Conservation (phyloP, 2,113 vertebrate species). For the Zapus hudsonius region DNA sequence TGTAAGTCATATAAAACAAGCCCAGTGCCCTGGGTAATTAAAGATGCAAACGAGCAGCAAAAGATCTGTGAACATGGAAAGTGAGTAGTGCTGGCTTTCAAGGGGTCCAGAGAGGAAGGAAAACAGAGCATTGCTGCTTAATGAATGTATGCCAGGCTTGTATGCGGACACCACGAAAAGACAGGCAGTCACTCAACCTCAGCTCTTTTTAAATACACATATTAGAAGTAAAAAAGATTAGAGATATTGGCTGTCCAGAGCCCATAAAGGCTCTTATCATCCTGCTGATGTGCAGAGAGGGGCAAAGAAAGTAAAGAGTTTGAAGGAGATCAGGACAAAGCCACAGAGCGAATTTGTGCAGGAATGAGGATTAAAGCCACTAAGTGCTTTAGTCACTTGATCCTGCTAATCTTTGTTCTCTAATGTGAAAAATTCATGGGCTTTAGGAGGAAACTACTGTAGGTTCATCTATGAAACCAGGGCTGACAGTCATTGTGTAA, state of each 20-base stretch:
- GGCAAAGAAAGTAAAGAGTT: constrained; percentile 59
- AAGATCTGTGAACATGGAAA: constrained; percentile 43
- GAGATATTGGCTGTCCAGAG: constrained; percentile 48
- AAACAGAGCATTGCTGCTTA: not conserved
- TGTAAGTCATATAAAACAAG: constrained; percentile 76
- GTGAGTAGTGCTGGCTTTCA: constrained; percentile 21
- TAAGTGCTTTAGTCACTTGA: constrained; percentile 75
- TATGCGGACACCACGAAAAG: not conserved
- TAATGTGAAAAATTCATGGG: constrained; percentile 73
- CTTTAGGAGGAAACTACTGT: constrained; percentile 54
- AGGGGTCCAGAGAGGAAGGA: not conserved
- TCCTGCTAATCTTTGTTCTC: constrained; percentile 78
- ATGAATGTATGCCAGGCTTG: constrained; percentile 5
- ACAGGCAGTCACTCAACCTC: constrained; percentile 18
- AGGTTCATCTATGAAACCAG: constrained; percentile 53
- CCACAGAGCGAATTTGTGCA: constrained; percentile 66
- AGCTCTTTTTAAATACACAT: not conserved
- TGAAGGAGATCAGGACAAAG: constrained; percentile 69
- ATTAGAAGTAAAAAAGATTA: constrained; percentile 44
- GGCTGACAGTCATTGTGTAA: constrained; percentile 58
- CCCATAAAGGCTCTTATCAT: constrained; percentile 40
- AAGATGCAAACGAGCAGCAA: constrained; percentile 69
- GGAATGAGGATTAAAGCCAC: constrained; percentile 66
- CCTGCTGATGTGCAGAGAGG: constrained; percentile 47
- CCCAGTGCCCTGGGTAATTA: constrained; percentile 68